A percentile compares a stretch with the other conserved stretches of the same genome.
Evolutionary conservation across 2,888 invertebrate species (phyloP).

Genomic region (Corbicula japonica): DNA sequence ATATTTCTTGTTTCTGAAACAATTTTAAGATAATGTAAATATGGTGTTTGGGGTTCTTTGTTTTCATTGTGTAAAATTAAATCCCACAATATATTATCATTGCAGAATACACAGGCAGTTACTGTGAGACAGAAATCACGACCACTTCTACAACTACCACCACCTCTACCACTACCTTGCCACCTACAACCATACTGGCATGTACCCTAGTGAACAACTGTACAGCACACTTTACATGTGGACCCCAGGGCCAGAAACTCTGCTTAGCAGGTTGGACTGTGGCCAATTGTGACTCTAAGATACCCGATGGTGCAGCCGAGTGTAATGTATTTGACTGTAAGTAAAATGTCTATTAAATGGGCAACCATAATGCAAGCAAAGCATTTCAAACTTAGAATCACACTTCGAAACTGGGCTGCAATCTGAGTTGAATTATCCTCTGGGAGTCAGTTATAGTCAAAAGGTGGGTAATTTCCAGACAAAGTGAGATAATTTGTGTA

Average conservation of each 20-base stretch:
- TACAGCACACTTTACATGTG: constrained; percentile 95
- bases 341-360: no score
- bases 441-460: no score
- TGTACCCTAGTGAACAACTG: constrained; percentile 55
- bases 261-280: constrained; percentile 98
- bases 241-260: constrained; percentile 94
- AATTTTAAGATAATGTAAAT: no score
- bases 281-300: constrained; percentile 91
- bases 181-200: constrained; percentile 31
- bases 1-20: no score
- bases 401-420: no score
- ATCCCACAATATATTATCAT: neutral
- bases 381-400: no score
- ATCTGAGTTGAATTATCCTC: no score
- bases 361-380: no score
- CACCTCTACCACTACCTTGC: constrained; percentile 25
- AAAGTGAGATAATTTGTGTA: no score
- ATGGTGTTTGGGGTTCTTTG: no score
- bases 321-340: constrained; percentile 68
- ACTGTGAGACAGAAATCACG: constrained; percentile 40
- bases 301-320: constrained; percentile 58
- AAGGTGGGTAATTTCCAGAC: no score
- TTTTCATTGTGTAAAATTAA: no score
- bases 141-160: constrained; percentile 27
- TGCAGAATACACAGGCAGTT: constrained; percentile 36